These are phyloP conservation scores for Aquatica leii DNA, from an alignment of 2,888 invertebrate genomes.

Conservation along the genomic window DNA sequence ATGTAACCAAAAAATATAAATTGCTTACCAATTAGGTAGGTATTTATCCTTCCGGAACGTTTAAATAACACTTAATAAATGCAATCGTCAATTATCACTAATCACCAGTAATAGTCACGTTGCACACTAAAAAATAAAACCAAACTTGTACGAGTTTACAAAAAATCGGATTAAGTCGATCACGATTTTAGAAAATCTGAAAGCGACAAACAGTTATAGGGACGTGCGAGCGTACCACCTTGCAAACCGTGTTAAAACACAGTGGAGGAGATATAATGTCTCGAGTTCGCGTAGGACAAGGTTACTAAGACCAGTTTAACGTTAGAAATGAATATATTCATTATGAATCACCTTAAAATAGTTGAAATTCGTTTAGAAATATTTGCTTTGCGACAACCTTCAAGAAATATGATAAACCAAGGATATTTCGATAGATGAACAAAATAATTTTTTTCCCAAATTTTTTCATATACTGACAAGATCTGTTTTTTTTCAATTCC, in stretches of 20 bases:
- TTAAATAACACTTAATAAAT: slow-evolving; percentile 9
- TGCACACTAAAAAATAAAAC: not conserved
- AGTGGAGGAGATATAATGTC: slow-evolving; percentile 14
- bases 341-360: slow-evolving; percentile 22
- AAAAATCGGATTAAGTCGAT: slow-evolving; percentile 1
- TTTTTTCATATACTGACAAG: not conserved
- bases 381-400: not conserved
- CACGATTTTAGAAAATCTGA: slow-evolving; percentile 8
- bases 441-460: not conserved
- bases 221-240: slow-evolving; percentile 15
- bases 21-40: slow-evolving; percentile 6
- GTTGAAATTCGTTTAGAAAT: slow-evolving; percentile 12
- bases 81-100: slow-evolving; percentile 1
- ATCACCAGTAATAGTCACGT: not conserved
- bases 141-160: not conserved
- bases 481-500: not conserved
- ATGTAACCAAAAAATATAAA: not conserved
- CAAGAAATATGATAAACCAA: slow-evolving; percentile 1
- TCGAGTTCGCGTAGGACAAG: slow-evolving; percentile 24
- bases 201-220: slow-evolving; percentile 2
- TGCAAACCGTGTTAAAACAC: slow-evolving; percentile 11
- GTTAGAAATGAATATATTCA: slow-evolving; percentile 21
- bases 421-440: slow-evolving; percentile 1
- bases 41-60: slow-evolving; percentile 7
- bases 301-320: slow-evolving; percentile 20